These are phyloP conservation scores for Galaxea fascicularis DNA, from an alignment of 92 coral and sea anemone genomes.

Conservation along the genomic window DNA sequence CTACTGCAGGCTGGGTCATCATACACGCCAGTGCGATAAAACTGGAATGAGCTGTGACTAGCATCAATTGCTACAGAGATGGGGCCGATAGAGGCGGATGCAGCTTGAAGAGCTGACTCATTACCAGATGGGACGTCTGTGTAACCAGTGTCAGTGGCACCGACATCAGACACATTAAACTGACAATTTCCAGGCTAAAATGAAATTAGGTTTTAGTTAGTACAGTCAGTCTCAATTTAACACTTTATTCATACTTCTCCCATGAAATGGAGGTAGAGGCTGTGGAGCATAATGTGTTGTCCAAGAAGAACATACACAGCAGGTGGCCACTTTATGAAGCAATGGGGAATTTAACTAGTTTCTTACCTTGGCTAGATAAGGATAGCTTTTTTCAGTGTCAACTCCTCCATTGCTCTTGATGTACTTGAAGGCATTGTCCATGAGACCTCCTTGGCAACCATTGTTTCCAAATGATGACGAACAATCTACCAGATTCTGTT, in stretches of 20 bases:
- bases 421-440: conserved; percentile 87
- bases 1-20: conserved; percentile 85
- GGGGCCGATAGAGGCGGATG: conserved; percentile 85
- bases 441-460: conserved; percentile 90
- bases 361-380: conserved; percentile 67
- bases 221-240: too few relatives aligned
- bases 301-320: background rate
- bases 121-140: conserved; percentile 74
- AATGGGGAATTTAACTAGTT: background rate
- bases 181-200: conserved; percentile 79
- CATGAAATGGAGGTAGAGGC: background rate
- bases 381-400: conserved; percentile 81
- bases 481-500: conserved; percentile 88
- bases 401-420: conserved; percentile 78
- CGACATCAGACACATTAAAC: conserved; percentile 76
- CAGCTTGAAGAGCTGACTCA: conserved; percentile 72
- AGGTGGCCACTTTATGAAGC: background rate
- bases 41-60: conserved; percentile 78
- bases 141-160: conserved; percentile 83
- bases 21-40: conserved; percentile 83
- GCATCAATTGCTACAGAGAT: conserved; percentile 94
- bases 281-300: too few relatives aligned
- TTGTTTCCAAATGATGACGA: conserved; percentile 75
- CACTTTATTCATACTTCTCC: too few relatives aligned
- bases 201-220: background rate